Evolutionary conservation across 2,113 vertebrate genomes (phyloP).

Genomic region (Bothrops jararaca): DNA sequence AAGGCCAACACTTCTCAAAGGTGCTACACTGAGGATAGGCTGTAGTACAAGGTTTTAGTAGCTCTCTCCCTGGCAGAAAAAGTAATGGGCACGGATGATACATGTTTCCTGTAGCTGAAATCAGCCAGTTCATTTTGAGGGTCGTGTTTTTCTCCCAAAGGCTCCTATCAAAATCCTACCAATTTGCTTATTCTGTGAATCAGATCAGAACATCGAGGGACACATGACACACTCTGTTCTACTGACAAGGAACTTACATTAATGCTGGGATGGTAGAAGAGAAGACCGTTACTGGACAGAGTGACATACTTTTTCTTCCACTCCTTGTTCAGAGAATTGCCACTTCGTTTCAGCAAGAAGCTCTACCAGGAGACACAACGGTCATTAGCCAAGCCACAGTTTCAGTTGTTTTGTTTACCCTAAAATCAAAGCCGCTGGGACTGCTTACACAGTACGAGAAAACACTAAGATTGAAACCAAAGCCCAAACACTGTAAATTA

Average conservation of each 20-base stretch:
- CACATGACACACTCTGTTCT: neutral
- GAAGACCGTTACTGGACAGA: slow-evolving; percentile 85
- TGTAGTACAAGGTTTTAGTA: neutral
- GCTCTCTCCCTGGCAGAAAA: neutral
- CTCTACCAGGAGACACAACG: slow-evolving; percentile 68
- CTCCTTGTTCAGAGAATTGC: slow-evolving; percentile 95
- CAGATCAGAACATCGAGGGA: neutral
- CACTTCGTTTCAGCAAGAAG: slow-evolving; percentile 90
- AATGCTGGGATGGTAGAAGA: slow-evolving; percentile 90
- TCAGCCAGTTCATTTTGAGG: neutral
- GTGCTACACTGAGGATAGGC: neutral
- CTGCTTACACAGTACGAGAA: neutral
- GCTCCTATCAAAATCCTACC: neutral
- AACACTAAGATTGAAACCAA: neutral
- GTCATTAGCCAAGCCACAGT: neutral
- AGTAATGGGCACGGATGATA: neutral
- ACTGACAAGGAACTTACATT: slow-evolving; percentile 75
- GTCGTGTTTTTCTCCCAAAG: neutral
- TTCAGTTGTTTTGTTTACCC: neutral
- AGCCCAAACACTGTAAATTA: neutral
- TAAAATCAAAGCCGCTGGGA: neutral
- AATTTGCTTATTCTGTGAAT: neutral
- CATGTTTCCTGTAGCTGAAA: neutral
- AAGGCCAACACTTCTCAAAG: neutral
- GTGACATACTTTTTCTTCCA: slow-evolving; percentile 99